Percentiles rank a stretch among this genome's conserved stretches.
Conservation (phyloP, 2,888 invertebrate genomes). For the Neria commutata region DNA sequence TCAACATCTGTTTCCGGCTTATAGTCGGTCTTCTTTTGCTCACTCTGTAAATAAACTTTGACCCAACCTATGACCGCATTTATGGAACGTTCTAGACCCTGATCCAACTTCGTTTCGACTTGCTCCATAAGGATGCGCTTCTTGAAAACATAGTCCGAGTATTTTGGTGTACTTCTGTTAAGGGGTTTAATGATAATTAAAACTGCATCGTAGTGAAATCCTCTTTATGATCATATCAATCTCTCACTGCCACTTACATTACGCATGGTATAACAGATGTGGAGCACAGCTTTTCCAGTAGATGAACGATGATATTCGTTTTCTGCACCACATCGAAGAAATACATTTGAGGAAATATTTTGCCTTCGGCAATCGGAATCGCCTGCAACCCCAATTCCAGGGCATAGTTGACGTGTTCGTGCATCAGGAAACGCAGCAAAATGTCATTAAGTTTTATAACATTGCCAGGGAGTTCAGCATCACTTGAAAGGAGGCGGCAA, state of each 20-base stretch:
- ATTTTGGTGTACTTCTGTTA: constrained; percentile 80
- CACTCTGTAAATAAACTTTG: constrained; percentile 83
- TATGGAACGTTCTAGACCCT: constrained; percentile 83
- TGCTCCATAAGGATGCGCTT: constrained; percentile 86
- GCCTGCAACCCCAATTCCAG: constrained; percentile 90
- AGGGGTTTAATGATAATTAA: constrained; percentile 35
- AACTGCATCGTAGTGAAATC: neutral
- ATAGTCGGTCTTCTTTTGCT: constrained; percentile 95
- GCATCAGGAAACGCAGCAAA: constrained; percentile 80
- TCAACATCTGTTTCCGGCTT: constrained; percentile 87
- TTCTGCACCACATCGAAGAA: constrained; percentile 94
- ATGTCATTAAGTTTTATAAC: constrained; percentile 83
- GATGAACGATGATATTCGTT: constrained; percentile 89
- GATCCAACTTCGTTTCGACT: constrained; percentile 89
- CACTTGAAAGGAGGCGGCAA: constrained; percentile 82
- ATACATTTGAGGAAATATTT: constrained; percentile 84
- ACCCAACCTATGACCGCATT: constrained; percentile 91
- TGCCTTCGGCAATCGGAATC: constrained; percentile 88
- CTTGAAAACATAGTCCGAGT: constrained; percentile 86
- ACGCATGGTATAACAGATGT: constrained; percentile 89
- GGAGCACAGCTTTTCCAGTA: constrained; percentile 91
- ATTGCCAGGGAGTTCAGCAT: constrained; percentile 77
- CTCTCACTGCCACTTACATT: constrained; percentile 71
- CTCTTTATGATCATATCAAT: neutral
- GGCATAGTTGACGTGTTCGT: constrained; percentile 96